Conservation (phyloP, 2,113 vertebrate genomes). For the Thamnophis sirtalis region DNA sequence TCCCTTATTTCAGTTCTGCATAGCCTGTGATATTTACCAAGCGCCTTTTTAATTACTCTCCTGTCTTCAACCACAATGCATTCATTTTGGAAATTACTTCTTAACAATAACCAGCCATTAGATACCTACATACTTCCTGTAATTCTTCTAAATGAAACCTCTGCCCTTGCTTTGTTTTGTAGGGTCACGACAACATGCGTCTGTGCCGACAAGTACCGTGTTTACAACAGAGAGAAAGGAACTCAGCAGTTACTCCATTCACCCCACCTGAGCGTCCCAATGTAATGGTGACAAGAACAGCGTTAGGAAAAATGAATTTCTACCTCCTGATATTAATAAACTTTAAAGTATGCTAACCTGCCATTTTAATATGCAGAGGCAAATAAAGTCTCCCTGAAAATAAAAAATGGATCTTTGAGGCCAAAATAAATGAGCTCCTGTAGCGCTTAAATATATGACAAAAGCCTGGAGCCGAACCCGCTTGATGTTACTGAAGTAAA, state of each 20-base stretch:
- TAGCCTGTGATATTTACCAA: neutral
- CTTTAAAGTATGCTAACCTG: neutral
- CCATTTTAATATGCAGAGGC: neutral
- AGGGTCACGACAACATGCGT: neutral
- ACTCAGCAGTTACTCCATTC: neutral
- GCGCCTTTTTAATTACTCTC: neutral
- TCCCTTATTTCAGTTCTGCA: neutral
- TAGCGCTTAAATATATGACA: neutral
- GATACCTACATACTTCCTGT: neutral
- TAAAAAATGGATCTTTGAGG: neutral
- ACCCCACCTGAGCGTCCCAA: neutral
- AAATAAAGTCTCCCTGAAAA: neutral
- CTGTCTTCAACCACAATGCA: neutral
- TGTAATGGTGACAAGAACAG: neutral
- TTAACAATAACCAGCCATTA: neutral
- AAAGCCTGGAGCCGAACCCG: neutral
- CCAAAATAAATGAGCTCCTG: neutral
- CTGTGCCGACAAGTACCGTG: neutral
- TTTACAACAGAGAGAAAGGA: neutral
- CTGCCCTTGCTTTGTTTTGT: neutral
- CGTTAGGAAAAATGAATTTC: neutral
- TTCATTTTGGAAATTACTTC: neutral
- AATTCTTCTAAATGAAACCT: neutral
- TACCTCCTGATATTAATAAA: neutral
- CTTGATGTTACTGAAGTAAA: slow-evolving; percentile 3